These are phyloP conservation scores for Netta rufina DNA, from an alignment of 2,797 vertebrate genomes.

Conservation along the genomic window DNA sequence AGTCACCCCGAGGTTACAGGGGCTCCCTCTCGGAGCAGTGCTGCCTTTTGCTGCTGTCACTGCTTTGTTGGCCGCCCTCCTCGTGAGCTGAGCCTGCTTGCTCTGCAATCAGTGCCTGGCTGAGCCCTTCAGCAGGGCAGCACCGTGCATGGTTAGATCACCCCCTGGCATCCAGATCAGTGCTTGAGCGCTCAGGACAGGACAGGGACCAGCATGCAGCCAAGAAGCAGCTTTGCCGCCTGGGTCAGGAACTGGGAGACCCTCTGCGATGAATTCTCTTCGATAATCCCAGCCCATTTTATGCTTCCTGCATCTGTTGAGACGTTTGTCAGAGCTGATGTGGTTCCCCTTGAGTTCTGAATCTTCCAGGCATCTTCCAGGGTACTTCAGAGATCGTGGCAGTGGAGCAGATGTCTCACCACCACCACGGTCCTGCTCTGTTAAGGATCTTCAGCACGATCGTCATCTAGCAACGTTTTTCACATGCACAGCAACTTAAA, in stretches of 20 bases:
- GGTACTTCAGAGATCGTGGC: neutral
- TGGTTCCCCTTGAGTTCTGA: neutral
- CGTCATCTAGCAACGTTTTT: neutral
- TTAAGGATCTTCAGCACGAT: neutral
- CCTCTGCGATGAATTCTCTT: neutral
- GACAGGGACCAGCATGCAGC: accelerated
- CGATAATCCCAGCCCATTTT: neutral
- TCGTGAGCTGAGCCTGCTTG: neutral
- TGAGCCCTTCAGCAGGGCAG: neutral
- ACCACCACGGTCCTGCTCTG: neutral
- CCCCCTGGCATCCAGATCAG: neutral
- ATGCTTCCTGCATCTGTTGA: accelerated
- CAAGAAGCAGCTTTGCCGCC: neutral
- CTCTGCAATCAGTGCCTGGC: neutral
- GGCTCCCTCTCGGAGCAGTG: neutral
- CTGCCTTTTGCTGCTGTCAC: neutral
- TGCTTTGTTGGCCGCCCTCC: neutral
- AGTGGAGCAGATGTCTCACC: neutral
- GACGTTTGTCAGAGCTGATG: neutral
- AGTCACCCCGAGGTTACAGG: neutral
- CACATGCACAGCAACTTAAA: neutral
- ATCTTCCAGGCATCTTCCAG: neutral
- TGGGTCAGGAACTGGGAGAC: neutral
- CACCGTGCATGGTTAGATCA: accelerated
- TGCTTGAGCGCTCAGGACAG: accelerated